phyloP scores from a whole-genome alignment of 2,888 invertebrate genomes.

The Thereva unica region DNA sequence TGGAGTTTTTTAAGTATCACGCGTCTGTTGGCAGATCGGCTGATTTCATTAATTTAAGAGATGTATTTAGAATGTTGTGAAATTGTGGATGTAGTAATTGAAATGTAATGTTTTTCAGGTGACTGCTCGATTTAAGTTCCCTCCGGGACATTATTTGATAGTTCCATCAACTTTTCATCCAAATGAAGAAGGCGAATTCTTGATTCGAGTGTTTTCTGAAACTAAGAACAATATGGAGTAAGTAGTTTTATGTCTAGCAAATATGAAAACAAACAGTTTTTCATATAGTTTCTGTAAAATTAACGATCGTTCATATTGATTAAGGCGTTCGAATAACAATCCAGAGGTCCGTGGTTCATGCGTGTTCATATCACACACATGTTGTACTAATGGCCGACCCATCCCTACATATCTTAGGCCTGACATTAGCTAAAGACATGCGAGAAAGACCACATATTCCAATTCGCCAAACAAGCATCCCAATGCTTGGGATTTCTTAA shows the following conservation, averaged over 20 bases:
- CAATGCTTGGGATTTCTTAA: too few relatives aligned
- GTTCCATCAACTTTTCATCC: slow-evolving; percentile 97
- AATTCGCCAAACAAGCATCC: too few relatives aligned
- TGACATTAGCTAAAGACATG: too few relatives aligned
- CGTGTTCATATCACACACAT: too few relatives aligned
- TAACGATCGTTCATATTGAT: too few relatives aligned
- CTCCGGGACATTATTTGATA: slow-evolving; percentile 92
- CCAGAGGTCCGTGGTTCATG: too few relatives aligned
- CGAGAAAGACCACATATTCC: too few relatives aligned
- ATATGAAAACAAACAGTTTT: too few relatives aligned
- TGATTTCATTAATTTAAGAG: slow-evolving; percentile 93
- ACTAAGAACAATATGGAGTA: slow-evolving; percentile 84
- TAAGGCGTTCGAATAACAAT: too few relatives aligned
- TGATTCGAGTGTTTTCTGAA: slow-evolving; percentile 94
- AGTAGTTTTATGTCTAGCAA: slow-evolving; percentile 50
- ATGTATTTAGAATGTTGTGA: slow-evolving; percentile 64
- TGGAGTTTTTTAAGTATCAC: slow-evolving; percentile 94
- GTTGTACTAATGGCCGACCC: too few relatives aligned
- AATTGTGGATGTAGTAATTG: not conserved
- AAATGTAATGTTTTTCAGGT: slow-evolving; percentile 44
- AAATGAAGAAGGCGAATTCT: slow-evolving; percentile 93
- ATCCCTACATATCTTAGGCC: too few relatives aligned
- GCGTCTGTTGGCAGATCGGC: slow-evolving; percentile 83
- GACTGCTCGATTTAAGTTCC: slow-evolving; percentile 81
- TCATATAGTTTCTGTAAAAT: too few relatives aligned